phyloP scores from a whole-genome alignment of 2,113 vertebrate genomes.

The Gnathonemus longibarbis region DNA sequence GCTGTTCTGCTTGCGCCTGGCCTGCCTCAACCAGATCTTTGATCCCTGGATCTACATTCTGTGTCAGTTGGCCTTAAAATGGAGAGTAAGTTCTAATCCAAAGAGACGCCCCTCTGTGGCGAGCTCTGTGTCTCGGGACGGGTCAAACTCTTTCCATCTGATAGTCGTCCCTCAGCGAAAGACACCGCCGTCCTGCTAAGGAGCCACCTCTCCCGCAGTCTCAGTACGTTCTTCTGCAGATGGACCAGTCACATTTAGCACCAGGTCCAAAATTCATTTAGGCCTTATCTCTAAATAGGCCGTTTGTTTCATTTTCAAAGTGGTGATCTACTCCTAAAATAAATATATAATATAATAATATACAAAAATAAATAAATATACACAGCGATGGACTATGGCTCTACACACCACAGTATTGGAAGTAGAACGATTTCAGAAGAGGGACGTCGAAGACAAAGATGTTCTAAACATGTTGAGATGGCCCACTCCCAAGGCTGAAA shows the following conservation, averaged over 20 bases:
- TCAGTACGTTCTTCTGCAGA: neutral
- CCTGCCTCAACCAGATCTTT: slow-evolving; percentile 88
- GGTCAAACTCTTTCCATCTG: neutral
- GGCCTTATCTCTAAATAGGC: neutral
- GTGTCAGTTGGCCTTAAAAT: slow-evolving; percentile 58
- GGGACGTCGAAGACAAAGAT: neutral
- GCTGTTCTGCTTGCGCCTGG: slow-evolving; percentile 77
- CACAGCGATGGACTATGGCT: neutral
- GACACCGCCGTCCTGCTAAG: neutral
- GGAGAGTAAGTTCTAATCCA: slow-evolving; percentile 48
- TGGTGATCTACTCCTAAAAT: neutral
- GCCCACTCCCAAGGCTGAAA: neutral
- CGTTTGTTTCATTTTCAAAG: neutral
- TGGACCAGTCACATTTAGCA: neutral
- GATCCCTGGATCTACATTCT: slow-evolving; percentile 96
- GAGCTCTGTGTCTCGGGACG: neutral
- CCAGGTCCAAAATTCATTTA: neutral
- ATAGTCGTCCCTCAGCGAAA: neutral
- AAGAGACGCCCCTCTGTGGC: neutral
- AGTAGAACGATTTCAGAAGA: neutral
- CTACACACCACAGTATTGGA: neutral
- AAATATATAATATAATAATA: neutral
- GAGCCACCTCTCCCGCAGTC: neutral
- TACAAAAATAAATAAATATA: neutral
- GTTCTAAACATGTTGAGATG: neutral